Evolutionary conservation across 1,140 invertebrate species (phyloP), one percentile per base, ranked within the genome.

Genomic region (Drosophila sechellia): DNA sequence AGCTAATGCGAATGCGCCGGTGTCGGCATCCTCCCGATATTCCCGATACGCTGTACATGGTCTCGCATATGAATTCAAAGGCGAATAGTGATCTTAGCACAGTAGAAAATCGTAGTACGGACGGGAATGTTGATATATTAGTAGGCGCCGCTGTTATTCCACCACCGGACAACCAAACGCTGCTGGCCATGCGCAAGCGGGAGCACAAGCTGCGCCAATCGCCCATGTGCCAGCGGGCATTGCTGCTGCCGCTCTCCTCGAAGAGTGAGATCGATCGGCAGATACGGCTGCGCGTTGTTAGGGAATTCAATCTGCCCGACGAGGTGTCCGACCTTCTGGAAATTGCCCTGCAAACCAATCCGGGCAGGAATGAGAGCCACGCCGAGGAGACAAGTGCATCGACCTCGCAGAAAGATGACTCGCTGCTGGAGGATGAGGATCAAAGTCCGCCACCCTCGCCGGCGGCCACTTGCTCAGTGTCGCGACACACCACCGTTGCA

Each of bases 31-130:
- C 95, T 66, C 94, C 95, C 22, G 95, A 96, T 90, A 98, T 98
- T 86, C 98, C 98, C 0, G 98, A 99, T 92, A 97, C 97, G 2
- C 93, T 98, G 27, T 99, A 98, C 91, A 98, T 99, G 98, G 96
- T 98, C 25, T 92, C 92, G 40, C 83, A 91, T 4, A 90, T 92
- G 77, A 92, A 92, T 48, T 85, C 85, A 15, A 63, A 70, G 52
- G 42, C 80, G 43, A 90, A 91, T 57, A 92, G 94, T 5, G 93
- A 92, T 81, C 94, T 95, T 61, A 78, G 83, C 27, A 92, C 80
- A 48, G 95, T 94, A 34, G 94, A 95, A 55, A 80, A 66, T 49
- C 92, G 94, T 1, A 93, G 92, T 73, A 92, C 81, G 25, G 93
- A 95, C 11, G 95, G 94, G 58, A 95, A 95, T 57, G 93, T 94